Evolutionary conservation across 1,140 invertebrate species (phyloP).

Genomic region (Odontomachus brunneus): DNA sequence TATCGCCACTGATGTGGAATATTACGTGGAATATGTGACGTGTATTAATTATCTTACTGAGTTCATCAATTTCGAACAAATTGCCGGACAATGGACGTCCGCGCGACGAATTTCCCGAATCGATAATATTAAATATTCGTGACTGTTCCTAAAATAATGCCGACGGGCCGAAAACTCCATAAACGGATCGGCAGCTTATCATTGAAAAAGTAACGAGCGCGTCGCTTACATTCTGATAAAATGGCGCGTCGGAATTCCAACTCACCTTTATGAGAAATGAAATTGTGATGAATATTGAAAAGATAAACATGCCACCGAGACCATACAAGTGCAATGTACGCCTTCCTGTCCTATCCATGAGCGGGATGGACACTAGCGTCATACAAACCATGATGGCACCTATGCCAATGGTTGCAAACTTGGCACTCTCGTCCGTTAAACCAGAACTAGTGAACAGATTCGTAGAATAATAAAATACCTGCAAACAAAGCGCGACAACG

Average conservation of each 20-base stretch:
- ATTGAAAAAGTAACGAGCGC: neutral
- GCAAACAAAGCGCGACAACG: constrained; percentile 71
- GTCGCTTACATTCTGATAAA: neutral
- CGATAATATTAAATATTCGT: too few relatives aligned
- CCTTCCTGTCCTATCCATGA: constrained; percentile 98
- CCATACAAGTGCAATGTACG: constrained; percentile 97
- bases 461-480: constrained; percentile 99
- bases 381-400: constrained; percentile 98
- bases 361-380: constrained; percentile 97
- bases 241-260: constrained; percentile 57
- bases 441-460: constrained; percentile 95
- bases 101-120: too few relatives aligned
- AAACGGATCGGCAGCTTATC: too few relatives aligned
- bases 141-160: too few relatives aligned
- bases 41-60: too few relatives aligned
- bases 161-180: too few relatives aligned
- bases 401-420: constrained; percentile 98
- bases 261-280: constrained; percentile 96
- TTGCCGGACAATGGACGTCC: too few relatives aligned
- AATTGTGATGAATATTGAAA: constrained; percentile 98
- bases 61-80: too few relatives aligned
- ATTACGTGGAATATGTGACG: too few relatives aligned
- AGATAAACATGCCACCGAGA: constrained; percentile 98
- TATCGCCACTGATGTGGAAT: too few relatives aligned
- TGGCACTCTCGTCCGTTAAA: constrained; percentile 93